A percentile compares a stretch with the other conserved stretches of the same genome.
phyloP scores from a whole-genome alignment of 2,113 vertebrate species.

The Sakesphorus luctuosus region DNA sequence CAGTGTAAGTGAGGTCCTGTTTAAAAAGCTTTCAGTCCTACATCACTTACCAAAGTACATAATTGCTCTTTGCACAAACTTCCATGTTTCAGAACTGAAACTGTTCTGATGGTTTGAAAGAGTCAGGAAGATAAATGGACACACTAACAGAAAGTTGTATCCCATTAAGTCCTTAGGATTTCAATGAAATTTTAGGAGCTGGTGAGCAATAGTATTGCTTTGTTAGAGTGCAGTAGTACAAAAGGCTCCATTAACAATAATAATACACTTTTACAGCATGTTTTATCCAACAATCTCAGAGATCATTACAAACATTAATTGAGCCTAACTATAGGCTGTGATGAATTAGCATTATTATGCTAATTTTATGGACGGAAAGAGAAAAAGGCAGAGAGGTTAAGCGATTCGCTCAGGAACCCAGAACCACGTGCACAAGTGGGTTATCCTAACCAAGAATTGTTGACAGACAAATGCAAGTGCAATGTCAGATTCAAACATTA shows the following conservation, averaged over 20 bases:
- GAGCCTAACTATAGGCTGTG: constrained; percentile 22
- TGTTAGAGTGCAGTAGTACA: constrained; percentile 11
- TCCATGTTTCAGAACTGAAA: not conserved
- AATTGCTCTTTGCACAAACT: not conserved
- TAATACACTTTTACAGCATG: constrained; percentile 35
- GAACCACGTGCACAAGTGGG: not conserved
- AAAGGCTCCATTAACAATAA: constrained; percentile 51
- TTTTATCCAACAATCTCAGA: constrained; percentile 43
- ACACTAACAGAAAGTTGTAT: not conserved
- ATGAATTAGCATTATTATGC: constrained; percentile 44
- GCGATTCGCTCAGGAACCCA: not conserved
- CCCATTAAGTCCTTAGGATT: not conserved
- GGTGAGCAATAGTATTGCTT: not conserved
- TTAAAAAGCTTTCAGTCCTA: not conserved
- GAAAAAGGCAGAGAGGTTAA: constrained; percentile 27
- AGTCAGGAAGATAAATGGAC: not conserved
- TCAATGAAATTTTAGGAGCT: not conserved
- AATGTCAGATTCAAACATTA: not conserved
- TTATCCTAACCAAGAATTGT: not conserved
- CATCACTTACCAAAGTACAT: not conserved
- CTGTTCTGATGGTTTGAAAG: not conserved
- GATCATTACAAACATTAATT: constrained; percentile 53
- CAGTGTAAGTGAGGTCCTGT: not conserved
- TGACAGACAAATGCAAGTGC: not conserved
- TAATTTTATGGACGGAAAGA: constrained; percentile 42